Evolutionary conservation across 2,888 invertebrate genomes (phyloP).

Genomic region (Hermaeophaga mercurialis): DNA sequence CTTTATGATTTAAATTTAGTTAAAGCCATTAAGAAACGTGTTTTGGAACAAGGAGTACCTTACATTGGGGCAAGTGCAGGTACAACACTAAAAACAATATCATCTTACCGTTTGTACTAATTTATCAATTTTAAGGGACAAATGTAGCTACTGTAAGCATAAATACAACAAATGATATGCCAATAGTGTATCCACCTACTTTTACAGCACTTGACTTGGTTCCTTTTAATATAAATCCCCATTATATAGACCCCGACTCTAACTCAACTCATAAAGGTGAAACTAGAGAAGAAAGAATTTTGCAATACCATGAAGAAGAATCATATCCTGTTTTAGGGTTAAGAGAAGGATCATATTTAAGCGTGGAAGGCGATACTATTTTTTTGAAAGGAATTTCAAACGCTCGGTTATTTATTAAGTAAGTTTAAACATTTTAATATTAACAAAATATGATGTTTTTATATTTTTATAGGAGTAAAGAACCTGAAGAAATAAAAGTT

Average conservation of each 20-base stretch:
- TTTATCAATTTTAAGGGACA: slow-evolving; percentile 55
- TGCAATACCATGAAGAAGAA: slow-evolving; percentile 68
- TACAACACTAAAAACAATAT: slow-evolving; percentile 15
- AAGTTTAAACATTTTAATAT: slow-evolving; percentile 49
- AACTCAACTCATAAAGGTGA: slow-evolving; percentile 76
- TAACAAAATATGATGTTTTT: background rate
- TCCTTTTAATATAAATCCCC: slow-evolving; percentile 86
- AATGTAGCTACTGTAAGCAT: slow-evolving; percentile 82
- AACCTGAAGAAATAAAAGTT: slow-evolving; percentile 61
- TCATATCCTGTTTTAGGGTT: slow-evolving; percentile 70
- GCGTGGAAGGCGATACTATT: slow-evolving; percentile 65
- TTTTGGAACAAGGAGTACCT: slow-evolving; percentile 67
- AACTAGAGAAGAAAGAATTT: slow-evolving; percentile 75
- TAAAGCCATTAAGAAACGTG: slow-evolving; percentile 65
- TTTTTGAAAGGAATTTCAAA: slow-evolving; percentile 66
- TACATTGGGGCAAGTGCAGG: slow-evolving; percentile 84
- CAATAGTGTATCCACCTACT: slow-evolving; percentile 76
- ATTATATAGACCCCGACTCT: slow-evolving; percentile 71
- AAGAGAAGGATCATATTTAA: slow-evolving; percentile 71
- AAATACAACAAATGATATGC: slow-evolving; percentile 88
- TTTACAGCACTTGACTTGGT: slow-evolving; percentile 75
- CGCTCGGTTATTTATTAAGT: slow-evolving; percentile 71
- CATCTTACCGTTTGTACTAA: background rate
- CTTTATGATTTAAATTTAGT: slow-evolving; percentile 73
- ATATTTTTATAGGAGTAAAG: slow-evolving; percentile 59